phyloP scores from a whole-genome alignment of 2,797 vertebrate genomes.

The Pipistrellus nathusii region DNA sequence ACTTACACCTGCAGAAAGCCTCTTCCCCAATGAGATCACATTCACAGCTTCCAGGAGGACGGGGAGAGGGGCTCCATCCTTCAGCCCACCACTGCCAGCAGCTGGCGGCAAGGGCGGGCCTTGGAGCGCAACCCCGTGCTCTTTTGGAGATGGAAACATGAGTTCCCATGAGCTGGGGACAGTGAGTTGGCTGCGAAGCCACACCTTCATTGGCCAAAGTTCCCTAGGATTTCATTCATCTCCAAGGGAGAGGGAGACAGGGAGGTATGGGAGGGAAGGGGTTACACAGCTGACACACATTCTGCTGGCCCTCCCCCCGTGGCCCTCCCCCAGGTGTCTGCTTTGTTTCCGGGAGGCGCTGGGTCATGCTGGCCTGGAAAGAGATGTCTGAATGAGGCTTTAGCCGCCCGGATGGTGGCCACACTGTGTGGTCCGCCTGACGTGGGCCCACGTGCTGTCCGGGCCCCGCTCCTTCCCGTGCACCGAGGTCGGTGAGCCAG shows the following conservation, averaged over 20 bases:
- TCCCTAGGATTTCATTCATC: background rate
- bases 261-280: background rate
- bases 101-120: background rate
- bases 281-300: background rate
- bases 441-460: background rate
- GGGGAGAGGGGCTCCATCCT: background rate
- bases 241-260: background rate
- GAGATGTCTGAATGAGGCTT: no score
- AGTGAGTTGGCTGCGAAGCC: background rate
- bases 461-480: background rate
- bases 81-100: fast-evolving
- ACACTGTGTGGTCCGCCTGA: background rate
- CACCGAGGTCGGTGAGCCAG: background rate
- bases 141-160: background rate
- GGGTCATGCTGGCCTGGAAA: background rate
- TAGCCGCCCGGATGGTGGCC: background rate
- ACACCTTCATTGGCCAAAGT: fast-evolving
- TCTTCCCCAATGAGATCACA: background rate
- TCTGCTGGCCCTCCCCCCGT: no score
- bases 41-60: background rate
- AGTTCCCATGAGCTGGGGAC: background rate
- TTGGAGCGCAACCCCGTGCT: background rate
- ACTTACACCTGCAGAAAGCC: background rate
- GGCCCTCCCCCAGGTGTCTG: background rate
- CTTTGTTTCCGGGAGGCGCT: background rate